Evolutionary conservation across 1,140 invertebrate genomes (phyloP), one percentile per base, ranked within the genome.

Genomic region (Pectinophora gossypiella): DNA sequence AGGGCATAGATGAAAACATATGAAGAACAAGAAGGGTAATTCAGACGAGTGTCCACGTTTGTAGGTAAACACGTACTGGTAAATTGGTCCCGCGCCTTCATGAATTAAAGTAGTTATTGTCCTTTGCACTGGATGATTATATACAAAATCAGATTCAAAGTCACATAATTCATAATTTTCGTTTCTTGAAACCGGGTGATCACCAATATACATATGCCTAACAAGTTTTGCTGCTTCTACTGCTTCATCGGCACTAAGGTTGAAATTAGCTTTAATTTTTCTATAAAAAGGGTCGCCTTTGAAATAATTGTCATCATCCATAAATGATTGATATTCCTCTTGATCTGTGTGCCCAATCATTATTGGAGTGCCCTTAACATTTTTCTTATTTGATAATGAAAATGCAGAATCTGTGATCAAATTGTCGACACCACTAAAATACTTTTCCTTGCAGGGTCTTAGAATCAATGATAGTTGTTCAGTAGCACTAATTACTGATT

Each of bases 201-300:
- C 80, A 9, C 81, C 84, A 1, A 87, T 75, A 21, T 85, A 87
- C 56, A 81, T 85, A 19, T 72, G 66, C 44, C 64, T 72, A 1
- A 84, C 65, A 46, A 64, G 63, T 13, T 54, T 60, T 4, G 76
- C 64, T 10, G 69, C 54, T 27, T 43, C 23, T 49, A 77, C 48
- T 32, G n/a, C 9, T 35, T 66, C 55, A 1, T 19, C 15, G 4
- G 73, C 68, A 45, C 78, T 61, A 15, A 87, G 56, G 69, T 79
- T 71, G 44, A 78, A 87, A 57, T 73, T 76, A 13, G 72, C 71
- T 32, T 46, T 55, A 36, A 87, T 51, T 58, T 65, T 81, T 9
- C 62, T 57, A 40, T 68, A 66, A 67, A 87, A 83, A 15, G 72
- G 69, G 64, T 85, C 71, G 3, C 27, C 59, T n/a, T 74, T 59